Evolutionary conservation across 2,888 invertebrate species (phyloP), one percentile per base, ranked within the genome.

Genomic region (Drosophila antonietae): DNA sequence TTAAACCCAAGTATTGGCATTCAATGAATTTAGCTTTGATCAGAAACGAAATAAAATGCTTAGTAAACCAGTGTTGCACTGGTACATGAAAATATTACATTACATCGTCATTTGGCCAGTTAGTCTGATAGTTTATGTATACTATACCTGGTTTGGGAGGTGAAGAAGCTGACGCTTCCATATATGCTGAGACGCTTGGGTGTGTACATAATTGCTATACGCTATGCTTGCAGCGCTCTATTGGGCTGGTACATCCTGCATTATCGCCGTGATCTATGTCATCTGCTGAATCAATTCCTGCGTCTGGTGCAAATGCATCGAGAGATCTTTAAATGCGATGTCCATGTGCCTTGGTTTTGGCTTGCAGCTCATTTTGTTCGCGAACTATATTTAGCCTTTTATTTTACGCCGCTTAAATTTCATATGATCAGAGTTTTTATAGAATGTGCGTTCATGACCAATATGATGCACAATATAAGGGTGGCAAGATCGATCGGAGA

Each of bases 21-120:
- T 59, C 23, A 61, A 28, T 23, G 60, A 60, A 23, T 60, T 62
- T 12, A 7, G 4, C 2, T 37, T 60, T 15, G 62, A 62, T 44
- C 62, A 18, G 1, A 9, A 35, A 2, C 59, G 8, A 10, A 37
- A 58, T 6, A 44, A 15, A 44, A 20, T 62, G 14, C 18, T 43
- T 35, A 35, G 58, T 10, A 33, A 4, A 3, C 20, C 7, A 6
- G 14, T 18, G 5, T 28, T 44, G 62, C 28, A 28, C 12, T n/a
- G 14, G 14, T 60, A 35, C 14, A 15, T 9, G n/a, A 35, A 14
- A 8, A 5, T 43, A 20, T 7, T 35, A 4, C 61, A 61, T 1
- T 10, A 8, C 10, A 1, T 61, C 23, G 3, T 59, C 14, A 35
- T 61, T 18, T 61, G 61, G 60, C 61, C 61, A 23, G 0, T 59